phyloP scores from a whole-genome alignment of 2,888 invertebrate species.

The Drosophila suboccidentalis region DNA sequence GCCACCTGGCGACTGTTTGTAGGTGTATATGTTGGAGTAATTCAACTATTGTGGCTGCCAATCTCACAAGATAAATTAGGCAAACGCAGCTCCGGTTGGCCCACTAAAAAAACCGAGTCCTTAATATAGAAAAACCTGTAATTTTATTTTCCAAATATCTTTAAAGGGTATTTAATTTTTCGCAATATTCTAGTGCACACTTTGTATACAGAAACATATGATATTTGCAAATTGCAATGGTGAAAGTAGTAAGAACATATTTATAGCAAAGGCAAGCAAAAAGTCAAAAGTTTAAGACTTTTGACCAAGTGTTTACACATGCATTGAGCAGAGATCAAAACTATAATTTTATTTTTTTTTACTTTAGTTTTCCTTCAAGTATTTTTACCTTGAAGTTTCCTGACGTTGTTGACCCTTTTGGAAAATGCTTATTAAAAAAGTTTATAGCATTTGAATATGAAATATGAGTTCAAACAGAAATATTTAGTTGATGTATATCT shows the following conservation, averaged over 20 bases:
- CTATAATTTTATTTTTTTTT: conserved; percentile 15
- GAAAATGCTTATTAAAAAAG: conserved; percentile 43
- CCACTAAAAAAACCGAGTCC: background rate
- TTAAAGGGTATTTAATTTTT: background rate
- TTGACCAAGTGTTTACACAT: conserved; percentile 34
- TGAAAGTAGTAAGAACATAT: background rate
- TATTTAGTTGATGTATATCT: conserved; percentile 5
- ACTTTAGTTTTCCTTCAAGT: conserved; percentile 20
- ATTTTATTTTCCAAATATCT: background rate
- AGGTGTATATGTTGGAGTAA: conserved; percentile 32
- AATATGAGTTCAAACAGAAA: background rate
- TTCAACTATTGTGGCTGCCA: conserved; percentile 66
- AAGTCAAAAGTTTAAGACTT: conserved; percentile 5
- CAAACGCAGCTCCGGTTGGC: conserved; percentile 48
- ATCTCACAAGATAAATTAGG: conserved; percentile 77
- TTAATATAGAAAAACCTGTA: background rate
- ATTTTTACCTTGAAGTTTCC: conserved; percentile 18
- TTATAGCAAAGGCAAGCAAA: conserved; percentile 1
- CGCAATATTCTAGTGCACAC: conserved; percentile 2
- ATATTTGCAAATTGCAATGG: background rate
- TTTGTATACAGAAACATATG: conserved; percentile 1
- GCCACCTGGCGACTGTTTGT: conserved; percentile 41
- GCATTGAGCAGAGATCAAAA: conserved; percentile 24
- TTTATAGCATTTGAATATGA: conserved; percentile 15
- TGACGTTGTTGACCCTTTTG: conserved; percentile 47